These are phyloP conservation scores for Salticus scenicus DNA, from an alignment of 2,888 invertebrate genomes.

Conservation along the genomic window DNA sequence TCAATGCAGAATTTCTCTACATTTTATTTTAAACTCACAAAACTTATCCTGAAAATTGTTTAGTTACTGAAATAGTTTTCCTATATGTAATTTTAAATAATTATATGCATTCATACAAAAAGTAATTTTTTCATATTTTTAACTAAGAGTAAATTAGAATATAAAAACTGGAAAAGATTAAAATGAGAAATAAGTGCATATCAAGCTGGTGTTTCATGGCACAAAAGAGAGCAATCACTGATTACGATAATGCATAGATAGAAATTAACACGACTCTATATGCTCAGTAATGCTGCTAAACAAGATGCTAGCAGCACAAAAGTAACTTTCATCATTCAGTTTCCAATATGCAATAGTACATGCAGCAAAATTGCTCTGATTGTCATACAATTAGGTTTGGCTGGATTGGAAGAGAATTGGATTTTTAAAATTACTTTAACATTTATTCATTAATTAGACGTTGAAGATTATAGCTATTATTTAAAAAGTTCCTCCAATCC, in stretches of 20 bases:
- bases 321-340: constrained; percentile 56
- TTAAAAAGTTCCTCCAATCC: constrained; percentile 47
- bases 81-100: no score
- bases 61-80: no score
- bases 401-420: constrained; percentile 27
- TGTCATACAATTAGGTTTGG: constrained; percentile 39
- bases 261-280: constrained; percentile 61
- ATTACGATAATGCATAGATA: constrained; percentile 61
- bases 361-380: constrained; percentile 71
- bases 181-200: constrained; percentile 62
- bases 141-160: no score
- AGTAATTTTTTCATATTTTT: no score
- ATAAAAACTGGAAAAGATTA: constrained; percentile 45
- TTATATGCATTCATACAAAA: no score
- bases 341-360: constrained; percentile 68
- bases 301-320: constrained; percentile 68
- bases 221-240: constrained; percentile 64
- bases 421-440: background rate
- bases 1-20: no score
- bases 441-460: background rate
- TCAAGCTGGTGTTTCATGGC: constrained; percentile 66
- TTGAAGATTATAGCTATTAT: background rate
- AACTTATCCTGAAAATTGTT: no score
- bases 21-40: no score
- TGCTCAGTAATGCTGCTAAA: constrained; percentile 64